Evolutionary conservation across 2,113 vertebrate genomes (phyloP).

Genomic region (Datnioides undecimradiatus): DNA sequence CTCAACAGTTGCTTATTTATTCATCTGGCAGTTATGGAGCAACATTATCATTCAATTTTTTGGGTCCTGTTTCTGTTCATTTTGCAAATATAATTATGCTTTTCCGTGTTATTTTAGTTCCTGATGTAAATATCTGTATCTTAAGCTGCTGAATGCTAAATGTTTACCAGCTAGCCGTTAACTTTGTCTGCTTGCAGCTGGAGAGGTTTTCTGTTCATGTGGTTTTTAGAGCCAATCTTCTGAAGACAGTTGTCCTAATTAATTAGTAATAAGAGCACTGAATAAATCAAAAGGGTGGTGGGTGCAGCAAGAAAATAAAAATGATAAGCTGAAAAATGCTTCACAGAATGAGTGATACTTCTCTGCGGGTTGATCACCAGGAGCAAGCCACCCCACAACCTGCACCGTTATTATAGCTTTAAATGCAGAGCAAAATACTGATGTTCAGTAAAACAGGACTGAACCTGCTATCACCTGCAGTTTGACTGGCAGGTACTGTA

Average conservation of each 20-base stretch:
- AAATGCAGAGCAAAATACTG: too few species aligned
- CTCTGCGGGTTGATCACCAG: neutral
- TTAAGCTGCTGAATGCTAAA: neutral
- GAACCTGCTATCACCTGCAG: too few species aligned
- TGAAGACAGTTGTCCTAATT: neutral
- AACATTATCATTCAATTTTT: neutral
- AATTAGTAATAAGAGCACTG: neutral
- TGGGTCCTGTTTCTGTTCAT: neutral
- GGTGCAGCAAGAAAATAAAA: neutral
- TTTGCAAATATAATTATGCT: neutral
- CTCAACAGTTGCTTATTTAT: too few species aligned
- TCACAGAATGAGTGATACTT: neutral
- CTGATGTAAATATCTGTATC: neutral
- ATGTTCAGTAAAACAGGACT: too few species aligned
- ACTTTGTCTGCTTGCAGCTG: too few species aligned
- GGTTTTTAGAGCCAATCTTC: neutral
- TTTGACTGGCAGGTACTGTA: neutral
- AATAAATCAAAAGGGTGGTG: neutral
- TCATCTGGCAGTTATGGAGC: neutral
- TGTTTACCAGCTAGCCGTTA: neutral
- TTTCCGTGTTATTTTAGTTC: neutral
- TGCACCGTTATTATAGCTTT: too few species aligned
- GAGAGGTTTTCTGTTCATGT: too few species aligned
- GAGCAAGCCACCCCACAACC: neutral
- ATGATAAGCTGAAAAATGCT: neutral